Base-by-base conservation (phyloP, 1,140 invertebrate species). In the Drosophila auraria region DNA sequence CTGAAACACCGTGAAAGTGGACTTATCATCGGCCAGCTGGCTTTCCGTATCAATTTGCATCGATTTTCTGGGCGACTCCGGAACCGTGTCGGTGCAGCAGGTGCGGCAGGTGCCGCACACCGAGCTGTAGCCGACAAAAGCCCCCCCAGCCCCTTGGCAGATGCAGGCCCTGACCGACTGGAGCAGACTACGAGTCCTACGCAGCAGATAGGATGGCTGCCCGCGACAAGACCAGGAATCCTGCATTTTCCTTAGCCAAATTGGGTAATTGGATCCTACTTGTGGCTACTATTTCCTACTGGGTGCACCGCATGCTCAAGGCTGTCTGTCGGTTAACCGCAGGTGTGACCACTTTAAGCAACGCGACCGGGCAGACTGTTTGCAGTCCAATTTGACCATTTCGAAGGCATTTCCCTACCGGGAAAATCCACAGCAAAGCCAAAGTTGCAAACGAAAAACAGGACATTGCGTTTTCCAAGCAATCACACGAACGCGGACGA, bases 391-490 rank as follows among this genome's bases (percentile, higher is more conserved):
- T 50, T 57, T 77, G 66, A 49, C 71, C 77, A 77, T 25, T 69
- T 72, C 64, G 49, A 72, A 53, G 63, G 36, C 54, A 79, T 87
- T 87, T 87, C 78, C 84, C 75, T 89, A 82, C 66, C 61, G 73
- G 59, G 75, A 58, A 65, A 81, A 75, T 72, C 75, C 44, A 66
- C 70, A 66, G 77, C 72, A 77, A 74, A 78, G 27, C 72, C 47
- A 90, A 65, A 84, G 71, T 84, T 89, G 81, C 84, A 89, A 90
- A 89, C 75, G 86, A 82, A 79, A 83, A 80, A 82, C 78, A 66
- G 84, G 86, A 82, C 84, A 89, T 87, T 89, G 84, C 80, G 77
- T 87, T 87, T 89, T 83, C 77, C 80, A 71, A 68, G 60, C 51
- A 69, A 25, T 61, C 74, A 69, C 69, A 61, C 65, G 25, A 65